phyloP scores from a whole-genome alignment of 2,113 vertebrate species.

The Agapornis roseicollis region DNA sequence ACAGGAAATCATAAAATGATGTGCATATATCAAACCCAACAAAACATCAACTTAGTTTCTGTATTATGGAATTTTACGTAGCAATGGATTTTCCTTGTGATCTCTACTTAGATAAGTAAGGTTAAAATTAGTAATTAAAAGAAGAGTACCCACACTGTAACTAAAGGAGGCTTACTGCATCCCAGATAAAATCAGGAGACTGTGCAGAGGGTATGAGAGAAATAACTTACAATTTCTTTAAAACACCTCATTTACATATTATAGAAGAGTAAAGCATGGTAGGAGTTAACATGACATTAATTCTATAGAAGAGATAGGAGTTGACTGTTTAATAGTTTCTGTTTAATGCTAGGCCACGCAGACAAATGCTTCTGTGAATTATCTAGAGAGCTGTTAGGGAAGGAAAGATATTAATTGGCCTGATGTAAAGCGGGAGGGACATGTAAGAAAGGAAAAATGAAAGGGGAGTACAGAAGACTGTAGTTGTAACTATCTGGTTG shows the following conservation, averaged over 20 bases:
- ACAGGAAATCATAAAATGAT: background rate
- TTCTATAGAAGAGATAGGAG: conserved; percentile 50
- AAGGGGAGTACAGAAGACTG: conserved; percentile 16
- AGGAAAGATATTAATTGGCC: conserved; percentile 67
- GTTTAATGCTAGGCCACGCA: conserved; percentile 65
- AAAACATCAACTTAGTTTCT: background rate
- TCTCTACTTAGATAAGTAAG: background rate
- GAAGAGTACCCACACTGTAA: background rate
- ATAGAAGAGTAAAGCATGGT: background rate
- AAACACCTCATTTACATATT: background rate
- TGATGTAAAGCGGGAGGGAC: conserved; percentile 52
- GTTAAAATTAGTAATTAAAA: conserved; percentile 4
- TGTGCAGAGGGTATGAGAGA: background rate
- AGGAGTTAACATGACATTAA: conserved; percentile 54
- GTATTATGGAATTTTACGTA: background rate
- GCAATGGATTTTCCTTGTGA: background rate
- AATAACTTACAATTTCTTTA: background rate
- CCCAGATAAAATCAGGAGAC: background rate
- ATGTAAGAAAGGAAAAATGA: conserved; percentile 41
- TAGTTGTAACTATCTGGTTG: conserved; percentile 17
- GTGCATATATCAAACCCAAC: background rate
- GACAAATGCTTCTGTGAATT: conserved; percentile 66
- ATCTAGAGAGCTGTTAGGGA: conserved; percentile 65
- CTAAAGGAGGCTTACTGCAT: background rate
- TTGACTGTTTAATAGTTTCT: conserved; percentile 69